phyloP scores from a whole-genome alignment of 2,888 invertebrate species.

The Julus scanicus region DNA sequence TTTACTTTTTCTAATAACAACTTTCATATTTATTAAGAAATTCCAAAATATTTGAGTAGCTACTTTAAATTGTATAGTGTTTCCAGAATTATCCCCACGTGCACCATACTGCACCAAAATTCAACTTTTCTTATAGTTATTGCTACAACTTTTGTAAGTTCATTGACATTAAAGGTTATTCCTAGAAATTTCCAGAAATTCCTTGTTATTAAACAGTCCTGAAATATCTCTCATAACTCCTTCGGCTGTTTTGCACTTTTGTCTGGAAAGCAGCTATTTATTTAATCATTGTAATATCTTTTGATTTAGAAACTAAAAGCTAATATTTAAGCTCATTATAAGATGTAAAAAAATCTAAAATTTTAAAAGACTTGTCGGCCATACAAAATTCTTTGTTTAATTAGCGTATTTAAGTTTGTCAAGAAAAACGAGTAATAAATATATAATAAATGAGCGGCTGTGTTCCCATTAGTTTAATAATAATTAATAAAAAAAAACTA shows the following conservation, averaged over 20 bases:
- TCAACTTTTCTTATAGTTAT: neutral
- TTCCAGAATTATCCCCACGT: no score
- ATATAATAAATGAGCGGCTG: slow-evolving; percentile 34
- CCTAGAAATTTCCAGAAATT: neutral
- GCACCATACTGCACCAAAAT: neutral
- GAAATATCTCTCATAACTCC: neutral
- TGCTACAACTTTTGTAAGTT: neutral
- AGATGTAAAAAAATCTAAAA: neutral
- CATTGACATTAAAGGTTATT: neutral
- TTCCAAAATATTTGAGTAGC: no score
- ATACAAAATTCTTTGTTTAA: neutral
- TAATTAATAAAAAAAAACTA: neutral
- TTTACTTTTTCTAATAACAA: no score
- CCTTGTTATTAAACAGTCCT: neutral
- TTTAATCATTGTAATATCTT: neutral
- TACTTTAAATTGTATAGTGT: no score
- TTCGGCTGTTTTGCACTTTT: slow-evolving; percentile 7
- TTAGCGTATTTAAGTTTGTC: slow-evolving; percentile 4
- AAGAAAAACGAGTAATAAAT: slow-evolving; percentile 16
- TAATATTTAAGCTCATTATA: neutral
- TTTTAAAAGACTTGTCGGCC: slow-evolving; percentile 26
- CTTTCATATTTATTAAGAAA: no score
- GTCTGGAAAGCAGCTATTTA: neutral
- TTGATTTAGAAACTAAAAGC: slow-evolving; percentile 24
- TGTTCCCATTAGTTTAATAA: slow-evolving; percentile 40